Conservation (phyloP, 2,888 invertebrate species). For the Germaria angustata region DNA sequence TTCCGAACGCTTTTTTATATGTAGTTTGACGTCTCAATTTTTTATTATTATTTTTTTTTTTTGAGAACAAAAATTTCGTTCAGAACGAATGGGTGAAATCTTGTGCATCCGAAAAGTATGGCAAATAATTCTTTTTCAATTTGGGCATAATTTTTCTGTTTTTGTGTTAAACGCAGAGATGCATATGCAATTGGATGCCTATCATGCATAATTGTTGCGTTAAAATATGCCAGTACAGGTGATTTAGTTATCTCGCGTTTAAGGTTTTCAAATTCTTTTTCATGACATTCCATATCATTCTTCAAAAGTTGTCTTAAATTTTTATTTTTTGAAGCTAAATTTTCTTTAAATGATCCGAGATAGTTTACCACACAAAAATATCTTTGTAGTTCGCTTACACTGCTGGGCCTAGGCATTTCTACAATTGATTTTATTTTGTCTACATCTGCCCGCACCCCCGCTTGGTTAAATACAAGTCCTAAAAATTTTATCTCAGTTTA, state of each 20-base stretch:
- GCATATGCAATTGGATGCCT: conserved; percentile 53
- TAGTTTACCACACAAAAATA: conserved; percentile 66
- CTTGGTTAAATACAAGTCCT: conserved; percentile 47
- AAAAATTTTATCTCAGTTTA: conserved; percentile 51
- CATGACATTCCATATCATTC: conserved; percentile 57
- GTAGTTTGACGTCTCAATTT: too few species aligned
- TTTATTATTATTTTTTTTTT: too few species aligned
- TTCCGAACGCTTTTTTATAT: too few species aligned
- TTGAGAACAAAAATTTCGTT: too few species aligned
- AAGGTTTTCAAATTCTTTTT: conserved; percentile 39
- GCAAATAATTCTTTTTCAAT: conserved; percentile 67
- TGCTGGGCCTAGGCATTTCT: conserved; percentile 29
- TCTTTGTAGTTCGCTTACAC: conserved; percentile 36
- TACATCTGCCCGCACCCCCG: conserved; percentile 17
- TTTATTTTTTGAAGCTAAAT: conserved; percentile 62
- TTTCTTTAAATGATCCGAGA: conserved; percentile 66
- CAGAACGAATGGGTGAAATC: too few species aligned
- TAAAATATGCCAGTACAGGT: conserved; percentile 53
- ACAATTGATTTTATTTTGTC: conserved; percentile 45
- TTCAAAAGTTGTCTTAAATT: conserved; percentile 59
- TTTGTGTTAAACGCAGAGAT: conserved; percentile 52
- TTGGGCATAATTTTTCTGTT: conserved; percentile 64
- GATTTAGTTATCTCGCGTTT: conserved; percentile 37
- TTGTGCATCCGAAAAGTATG: conserved; percentile 65
- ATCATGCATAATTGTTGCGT: conserved; percentile 43